Base-by-base conservation (phyloP, 1,140 invertebrate genomes). In the Magallana ariakensis region DNA sequence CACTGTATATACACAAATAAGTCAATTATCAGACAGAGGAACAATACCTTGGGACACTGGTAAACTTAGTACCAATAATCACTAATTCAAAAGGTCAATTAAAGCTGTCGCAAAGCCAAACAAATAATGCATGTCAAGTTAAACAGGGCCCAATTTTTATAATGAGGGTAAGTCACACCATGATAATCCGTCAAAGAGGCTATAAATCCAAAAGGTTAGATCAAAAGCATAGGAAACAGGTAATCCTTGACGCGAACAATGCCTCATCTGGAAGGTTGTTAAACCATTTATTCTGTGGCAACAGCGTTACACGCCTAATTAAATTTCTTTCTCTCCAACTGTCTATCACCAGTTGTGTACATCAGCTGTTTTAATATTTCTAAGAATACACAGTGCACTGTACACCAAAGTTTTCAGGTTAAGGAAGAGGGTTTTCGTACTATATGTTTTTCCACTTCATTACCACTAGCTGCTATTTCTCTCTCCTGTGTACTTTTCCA, bases 321-420 rank as follows among this genome's bases (percentile, higher is more conserved):
- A 75, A 75, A 26, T 75, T 75, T 75, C 66, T 75, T 75, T 75
- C 66, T 26, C 22, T 26, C 66, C 66, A 75, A 75, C 66, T 75
- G 66, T 75, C 66, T 75, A 75, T 75, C 22, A 75, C 66, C 22
- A 26, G 22, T 33, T 26, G 66, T 26, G 22, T 75, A 33, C 66
- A 75, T 75, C 22, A 75, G 66, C 66, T 75, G 66, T 13, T 33
- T 75, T 9, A 75, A 5, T 19, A 26, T 75, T 75, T 33, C 33
- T 8, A 5, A 22, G 22, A 26, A 26, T 75, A 75, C 33, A 46
- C 22, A 75, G 33, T 70, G 58, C 58, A 62, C 58, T 62, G 58
- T 70, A 70, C 33, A 10, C 66, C 10, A 10, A 66, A 75, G 9
- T 16, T 60, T 26, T 10, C 13, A 75, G 66, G 66, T 26, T 26